These are phyloP conservation scores for Julus scanicus DNA, from an alignment of 2,888 invertebrate species.

Conservation along the genomic window DNA sequence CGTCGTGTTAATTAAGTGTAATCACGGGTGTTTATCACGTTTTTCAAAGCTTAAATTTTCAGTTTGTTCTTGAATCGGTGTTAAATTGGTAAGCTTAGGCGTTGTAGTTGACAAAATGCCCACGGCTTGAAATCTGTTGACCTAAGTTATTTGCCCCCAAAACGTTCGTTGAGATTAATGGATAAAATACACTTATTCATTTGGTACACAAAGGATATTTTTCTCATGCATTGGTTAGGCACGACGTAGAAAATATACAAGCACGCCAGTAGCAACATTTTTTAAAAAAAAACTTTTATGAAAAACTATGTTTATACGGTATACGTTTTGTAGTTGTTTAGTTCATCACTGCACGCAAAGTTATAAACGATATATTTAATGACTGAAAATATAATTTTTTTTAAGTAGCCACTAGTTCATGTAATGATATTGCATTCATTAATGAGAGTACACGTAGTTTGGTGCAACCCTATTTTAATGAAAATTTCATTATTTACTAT, in stretches of 20 bases:
- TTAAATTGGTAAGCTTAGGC: constrained; percentile 18
- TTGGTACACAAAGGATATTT: not conserved
- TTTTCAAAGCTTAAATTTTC: constrained; percentile 15
- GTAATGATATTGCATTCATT: too few species aligned
- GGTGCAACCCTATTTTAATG: too few species aligned
- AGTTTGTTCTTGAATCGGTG: constrained; percentile 19
- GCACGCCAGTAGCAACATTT: not conserved
- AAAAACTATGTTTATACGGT: not conserved
- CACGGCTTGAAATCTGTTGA: not conserved
- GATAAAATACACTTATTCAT: constrained; percentile 23
- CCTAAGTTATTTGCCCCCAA: constrained; percentile 10
- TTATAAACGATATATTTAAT: not conserved
- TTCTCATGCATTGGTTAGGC: not conserved
- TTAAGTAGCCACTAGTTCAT: too few species aligned
- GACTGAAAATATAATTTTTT: not conserved
- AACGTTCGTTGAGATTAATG: constrained; percentile 22
- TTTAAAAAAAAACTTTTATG: not conserved
- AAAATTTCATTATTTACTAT: too few species aligned
- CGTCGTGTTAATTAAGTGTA: constrained; percentile 30
- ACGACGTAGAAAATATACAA: not conserved
- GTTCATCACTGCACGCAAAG: constrained; percentile 17
- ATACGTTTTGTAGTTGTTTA: not conserved
- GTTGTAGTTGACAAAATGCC: constrained; percentile 20
- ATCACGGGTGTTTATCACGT: constrained; percentile 36
- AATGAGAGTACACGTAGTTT: too few species aligned